Conservation (phyloP, 1,140 invertebrate genomes). For the Zaprionus vittiger region DNA sequence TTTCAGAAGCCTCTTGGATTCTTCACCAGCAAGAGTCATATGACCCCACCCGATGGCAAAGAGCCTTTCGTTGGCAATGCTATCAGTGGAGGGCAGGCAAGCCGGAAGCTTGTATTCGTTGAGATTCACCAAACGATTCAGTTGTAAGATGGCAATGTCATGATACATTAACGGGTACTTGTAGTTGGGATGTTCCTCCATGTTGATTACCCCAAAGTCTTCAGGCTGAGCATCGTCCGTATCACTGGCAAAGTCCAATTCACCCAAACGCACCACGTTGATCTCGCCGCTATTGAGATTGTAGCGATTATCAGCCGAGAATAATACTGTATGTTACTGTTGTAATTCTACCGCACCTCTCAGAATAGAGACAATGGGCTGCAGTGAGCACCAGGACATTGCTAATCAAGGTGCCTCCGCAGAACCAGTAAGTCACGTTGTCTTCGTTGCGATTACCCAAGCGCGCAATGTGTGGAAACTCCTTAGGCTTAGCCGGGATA, state of each 20-base stretch:
- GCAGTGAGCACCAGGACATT: conserved; percentile 79
- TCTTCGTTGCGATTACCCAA: conserved; percentile 59
- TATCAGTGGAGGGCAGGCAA: conserved; percentile 59
- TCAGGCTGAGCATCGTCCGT: conserved; percentile 64
- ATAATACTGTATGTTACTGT: not conserved
- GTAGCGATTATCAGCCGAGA: not conserved
- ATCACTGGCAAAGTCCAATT: conserved; percentile 59
- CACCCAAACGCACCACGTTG: conserved; percentile 66
- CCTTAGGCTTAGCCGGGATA: conserved; percentile 61
- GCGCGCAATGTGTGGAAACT: conserved; percentile 83
- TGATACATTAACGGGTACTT: conserved; percentile 47
- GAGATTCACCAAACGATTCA: conserved; percentile 38
- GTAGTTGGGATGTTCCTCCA: conserved; percentile 54
- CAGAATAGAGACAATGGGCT: conserved; percentile 77
- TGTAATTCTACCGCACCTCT: conserved; percentile 34
- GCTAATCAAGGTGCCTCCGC: conserved; percentile 84
- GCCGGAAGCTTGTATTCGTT: conserved; percentile 59
- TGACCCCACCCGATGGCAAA: conserved; percentile 66
- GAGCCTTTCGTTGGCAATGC: conserved; percentile 26
- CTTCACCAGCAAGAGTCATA: conserved; percentile 10
- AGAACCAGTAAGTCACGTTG: conserved; percentile 68
- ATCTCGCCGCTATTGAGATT: conserved; percentile 23
- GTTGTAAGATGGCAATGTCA: conserved; percentile 62
- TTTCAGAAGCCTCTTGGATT: conserved; percentile 83
- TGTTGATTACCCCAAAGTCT: conserved; percentile 51